Evolutionary conservation across 2,888 invertebrate species (phyloP).

Genomic region (Mesoligia furuncula): DNA sequence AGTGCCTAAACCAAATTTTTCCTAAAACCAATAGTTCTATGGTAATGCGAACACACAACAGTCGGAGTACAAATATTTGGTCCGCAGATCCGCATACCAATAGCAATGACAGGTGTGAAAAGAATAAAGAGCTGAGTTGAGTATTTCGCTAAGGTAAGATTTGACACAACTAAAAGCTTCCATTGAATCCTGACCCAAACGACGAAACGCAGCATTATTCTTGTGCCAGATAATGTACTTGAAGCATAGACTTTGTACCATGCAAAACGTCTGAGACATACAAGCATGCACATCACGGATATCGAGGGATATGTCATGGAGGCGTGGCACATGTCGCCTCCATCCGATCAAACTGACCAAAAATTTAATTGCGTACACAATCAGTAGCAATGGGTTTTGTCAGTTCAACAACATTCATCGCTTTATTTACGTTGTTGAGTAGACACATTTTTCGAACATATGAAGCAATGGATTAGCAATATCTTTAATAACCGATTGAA

Average conservation of each 20-base stretch:
- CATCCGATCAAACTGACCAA: too few relatives aligned
- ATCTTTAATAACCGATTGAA: too few relatives aligned
- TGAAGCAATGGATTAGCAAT: too few relatives aligned
- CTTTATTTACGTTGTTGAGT: too few relatives aligned
- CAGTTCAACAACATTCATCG: too few relatives aligned
- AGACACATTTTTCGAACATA: too few relatives aligned
- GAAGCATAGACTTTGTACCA: neutral
- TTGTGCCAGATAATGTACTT: neutral
- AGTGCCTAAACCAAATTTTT: neutral
- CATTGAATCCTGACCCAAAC: neutral
- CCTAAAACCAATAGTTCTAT: neutral
- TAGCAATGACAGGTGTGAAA: neutral
- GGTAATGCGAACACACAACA: constrained; percentile 6
- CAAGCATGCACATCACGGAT: too few relatives aligned
- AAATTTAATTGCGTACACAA: too few relatives aligned
- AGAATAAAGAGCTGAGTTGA: neutral
- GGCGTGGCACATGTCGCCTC: too few relatives aligned
- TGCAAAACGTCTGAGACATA: too few relatives aligned
- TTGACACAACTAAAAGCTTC: neutral
- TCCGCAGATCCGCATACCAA: constrained; percentile 6
- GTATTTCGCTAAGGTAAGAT: neutral
- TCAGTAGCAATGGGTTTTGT: too few relatives aligned
- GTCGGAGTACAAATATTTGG: neutral
- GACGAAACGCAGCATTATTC: neutral
- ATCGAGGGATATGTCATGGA: too few relatives aligned